These are phyloP conservation scores for Conus canariensis DNA, from an alignment of 2,888 invertebrate genomes.

Conservation along the genomic window DNA sequence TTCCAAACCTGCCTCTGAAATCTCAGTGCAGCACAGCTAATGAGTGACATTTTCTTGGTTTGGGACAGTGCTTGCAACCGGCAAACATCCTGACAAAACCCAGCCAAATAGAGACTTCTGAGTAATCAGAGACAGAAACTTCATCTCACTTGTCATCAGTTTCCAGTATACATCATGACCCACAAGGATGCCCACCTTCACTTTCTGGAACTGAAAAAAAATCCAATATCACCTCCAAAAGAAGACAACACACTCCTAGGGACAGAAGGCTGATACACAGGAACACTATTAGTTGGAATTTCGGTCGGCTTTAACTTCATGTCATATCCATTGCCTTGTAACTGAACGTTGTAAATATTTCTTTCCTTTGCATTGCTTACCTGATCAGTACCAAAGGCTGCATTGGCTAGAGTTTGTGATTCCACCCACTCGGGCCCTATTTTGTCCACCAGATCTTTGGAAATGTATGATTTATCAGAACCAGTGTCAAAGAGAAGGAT, in stretches of 20 bases:
- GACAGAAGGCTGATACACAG: conserved; percentile 3
- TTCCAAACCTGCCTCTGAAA: neutral
- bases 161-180: conserved; percentile 23
- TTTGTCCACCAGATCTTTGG: neutral
- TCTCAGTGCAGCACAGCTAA: neutral
- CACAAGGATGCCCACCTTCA: conserved; percentile 25
- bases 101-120: conserved; percentile 7
- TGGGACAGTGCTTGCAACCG: neutral
- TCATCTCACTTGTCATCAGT: neutral
- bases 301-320: neutral
- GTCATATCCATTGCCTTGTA: neutral
- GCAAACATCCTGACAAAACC: neutral
- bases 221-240: neutral
- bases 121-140: neutral
- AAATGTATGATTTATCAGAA: conserved; percentile 7
- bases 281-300: conserved; percentile 1
- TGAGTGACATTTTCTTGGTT: neutral
- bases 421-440: neutral
- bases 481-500: conserved; percentile 27
- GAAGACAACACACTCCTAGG: neutral
- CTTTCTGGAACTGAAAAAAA: neutral
- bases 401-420: neutral
- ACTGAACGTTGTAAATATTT: neutral
- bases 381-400: neutral
- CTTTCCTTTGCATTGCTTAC: neutral